phyloP scores from a whole-genome alignment of 2,888 invertebrate genomes.

The Drosophila setosimentum region DNA sequence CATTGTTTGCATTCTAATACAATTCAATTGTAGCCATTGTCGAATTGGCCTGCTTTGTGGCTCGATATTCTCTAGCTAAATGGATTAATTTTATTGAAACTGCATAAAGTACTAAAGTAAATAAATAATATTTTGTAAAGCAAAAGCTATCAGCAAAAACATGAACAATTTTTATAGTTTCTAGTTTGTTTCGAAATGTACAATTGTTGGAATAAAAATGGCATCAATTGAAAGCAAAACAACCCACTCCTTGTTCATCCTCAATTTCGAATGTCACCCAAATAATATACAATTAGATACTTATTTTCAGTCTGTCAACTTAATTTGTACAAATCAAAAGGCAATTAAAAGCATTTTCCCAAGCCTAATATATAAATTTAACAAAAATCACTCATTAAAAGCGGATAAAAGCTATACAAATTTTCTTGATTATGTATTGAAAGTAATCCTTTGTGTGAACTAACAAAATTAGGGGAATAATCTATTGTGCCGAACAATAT shows the following conservation, averaged over 20 bases:
- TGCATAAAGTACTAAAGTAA: no score
- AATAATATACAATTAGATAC: neutral
- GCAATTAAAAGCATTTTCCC: neutral
- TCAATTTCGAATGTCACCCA: neutral
- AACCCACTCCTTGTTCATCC: neutral
- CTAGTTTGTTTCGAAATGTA: neutral
- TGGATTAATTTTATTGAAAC: neutral
- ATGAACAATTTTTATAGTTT: neutral
- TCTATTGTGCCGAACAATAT: slow-evolving; percentile 32
- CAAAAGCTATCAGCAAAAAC: neutral
- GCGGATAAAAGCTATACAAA: slow-evolving; percentile 1
- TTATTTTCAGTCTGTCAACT: neutral
- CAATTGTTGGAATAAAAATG: neutral
- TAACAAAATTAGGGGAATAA: slow-evolving; percentile 33
- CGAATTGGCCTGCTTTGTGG: slow-evolving; percentile 6
- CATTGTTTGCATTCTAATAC: slow-evolving; percentile 29
- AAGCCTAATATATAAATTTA: neutral
- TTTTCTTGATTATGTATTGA: slow-evolving; percentile 10
- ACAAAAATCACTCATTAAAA: neutral
- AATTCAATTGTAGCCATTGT: slow-evolving; percentile 17
- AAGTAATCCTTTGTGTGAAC: slow-evolving; percentile 8
- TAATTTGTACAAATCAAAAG: neutral
- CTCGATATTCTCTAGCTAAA: neutral
- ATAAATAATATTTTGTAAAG: neutral
- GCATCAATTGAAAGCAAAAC: neutral